A percentile compares a stretch with the other conserved stretches of the same genome.
phyloP scores from a whole-genome alignment of 2,113 vertebrate genomes.

The Aleadryas rufinucha region DNA sequence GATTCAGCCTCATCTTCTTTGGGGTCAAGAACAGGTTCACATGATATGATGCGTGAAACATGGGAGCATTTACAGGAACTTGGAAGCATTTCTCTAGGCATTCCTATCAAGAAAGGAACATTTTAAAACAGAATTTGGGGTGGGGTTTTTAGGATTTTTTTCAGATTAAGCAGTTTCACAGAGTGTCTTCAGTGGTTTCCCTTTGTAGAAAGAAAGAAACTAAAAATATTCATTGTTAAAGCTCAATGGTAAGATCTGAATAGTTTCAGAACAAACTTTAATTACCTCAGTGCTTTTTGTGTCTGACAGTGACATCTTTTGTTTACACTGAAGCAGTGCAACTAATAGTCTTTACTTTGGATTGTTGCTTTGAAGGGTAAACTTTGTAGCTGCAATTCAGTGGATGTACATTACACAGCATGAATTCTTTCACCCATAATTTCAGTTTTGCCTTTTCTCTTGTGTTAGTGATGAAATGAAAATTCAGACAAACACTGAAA shows the following conservation, averaged over 20 bases:
- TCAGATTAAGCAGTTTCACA: not conserved
- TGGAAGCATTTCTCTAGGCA: not conserved
- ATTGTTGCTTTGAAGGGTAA: not conserved
- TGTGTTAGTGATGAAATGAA: not conserved
- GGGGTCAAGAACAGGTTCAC: conserved; percentile 16
- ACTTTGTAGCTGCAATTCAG: not conserved
- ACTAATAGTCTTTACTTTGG: not conserved
- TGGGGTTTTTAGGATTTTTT: not conserved
- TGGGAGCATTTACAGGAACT: conserved; percentile 51
- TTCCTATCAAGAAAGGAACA: not conserved
- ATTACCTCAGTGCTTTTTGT: not conserved
- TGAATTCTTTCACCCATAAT: not conserved
- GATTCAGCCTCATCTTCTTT: not conserved
- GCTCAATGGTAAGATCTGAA: not conserved
- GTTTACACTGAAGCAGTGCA: conserved; percentile 25
- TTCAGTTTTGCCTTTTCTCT: not conserved
- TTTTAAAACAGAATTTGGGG: not conserved
- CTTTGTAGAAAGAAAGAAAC: conserved; percentile 26
- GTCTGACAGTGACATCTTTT: conserved; percentile 40
- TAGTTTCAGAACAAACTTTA: not conserved
- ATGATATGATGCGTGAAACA: not conserved
- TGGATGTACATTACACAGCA: accelerated
- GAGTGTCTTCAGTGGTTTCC: conserved; percentile 23
- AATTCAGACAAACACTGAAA: not conserved
- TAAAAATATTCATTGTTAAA: conserved; percentile 19